phyloP scores from a whole-genome alignment of 2,797 vertebrate species.

The Lophius americanus region DNA sequence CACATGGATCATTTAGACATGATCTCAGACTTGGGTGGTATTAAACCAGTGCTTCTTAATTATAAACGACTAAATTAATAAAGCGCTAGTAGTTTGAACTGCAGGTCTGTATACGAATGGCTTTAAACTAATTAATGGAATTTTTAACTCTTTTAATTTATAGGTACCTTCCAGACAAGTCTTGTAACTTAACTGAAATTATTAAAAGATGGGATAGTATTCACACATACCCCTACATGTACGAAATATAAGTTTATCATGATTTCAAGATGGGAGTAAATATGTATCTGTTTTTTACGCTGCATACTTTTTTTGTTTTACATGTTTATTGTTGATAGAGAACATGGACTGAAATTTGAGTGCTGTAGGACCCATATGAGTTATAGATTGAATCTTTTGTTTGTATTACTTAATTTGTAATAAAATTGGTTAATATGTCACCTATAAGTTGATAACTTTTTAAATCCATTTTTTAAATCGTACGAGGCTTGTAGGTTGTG shows the following conservation, averaged over 20 bases:
- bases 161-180: constrained; percentile 11
- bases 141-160: background rate
- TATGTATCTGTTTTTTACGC: background rate
- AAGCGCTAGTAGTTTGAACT: constrained; percentile 4
- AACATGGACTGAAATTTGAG: background rate
- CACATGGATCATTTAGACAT: no score
- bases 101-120: background rate
- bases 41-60: no score
- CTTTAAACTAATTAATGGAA: constrained; percentile 8
- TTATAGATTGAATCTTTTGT: background rate
- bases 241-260: constrained; percentile 47
- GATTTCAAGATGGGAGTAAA: constrained; percentile 7
- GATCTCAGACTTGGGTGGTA: no score
- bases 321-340: constrained; percentile 1
- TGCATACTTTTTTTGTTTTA: background rate
- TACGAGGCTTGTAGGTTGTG: constrained; percentile 32
- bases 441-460: constrained; percentile 15
- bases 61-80: background rate
- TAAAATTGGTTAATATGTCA: no score
- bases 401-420: background rate
- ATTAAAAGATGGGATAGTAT: constrained; percentile 15
- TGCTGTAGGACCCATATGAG: background rate
- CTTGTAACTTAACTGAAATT: constrained; percentile 34
- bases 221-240: constrained; percentile 25
- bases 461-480: constrained; percentile 41